Base-by-base conservation (phyloP, 1,140 invertebrate genomes). In the Solenopsis invicta region DNA sequence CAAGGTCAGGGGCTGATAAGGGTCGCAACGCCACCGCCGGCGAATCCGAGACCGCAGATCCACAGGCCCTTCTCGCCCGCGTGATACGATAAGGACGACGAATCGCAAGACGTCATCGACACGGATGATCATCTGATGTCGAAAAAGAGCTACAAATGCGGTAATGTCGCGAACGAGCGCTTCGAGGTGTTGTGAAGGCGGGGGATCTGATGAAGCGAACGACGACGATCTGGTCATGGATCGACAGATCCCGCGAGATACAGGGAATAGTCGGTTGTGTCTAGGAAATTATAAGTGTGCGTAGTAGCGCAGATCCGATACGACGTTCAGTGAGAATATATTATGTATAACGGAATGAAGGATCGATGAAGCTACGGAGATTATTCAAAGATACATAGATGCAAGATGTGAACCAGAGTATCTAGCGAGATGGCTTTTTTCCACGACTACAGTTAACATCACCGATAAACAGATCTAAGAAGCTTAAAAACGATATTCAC, bases 41-140 rank as follows among this genome's bases (percentile, higher is more conserved):
- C 95, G 77, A 94, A 94, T 64, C 95, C 95, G 84, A 94, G 94
- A 18, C 94, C 94, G 24, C 94, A 95, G 86, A 94, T 95, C 45
- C 95, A 95, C 85, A 93, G 95, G 90, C 95, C 95, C 4, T 95
- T 95, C 64, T 95, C 95, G 91, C 95, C 95, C 41, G 95, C 95
- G 95, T 95, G 95, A 95, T 95, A 94, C 92, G 90, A 92, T 72
- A 88, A 64, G 72, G 56, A 29, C 29, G 69, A 82, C 34, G 81
- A 66, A 18, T 45, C 34, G 67, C 61, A 50, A 21, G 24, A 66
- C 0, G 48, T 77, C 48, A 12, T 85, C 16, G 50, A 29, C 18
- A 75, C 52, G 9, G 10, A 86, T 13, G 34, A 90, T 52, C 61
- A 16, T 45, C 48, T 48, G 6, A 29, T 21, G 2, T 29, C 81